Base-by-base conservation (phyloP, 2,797 vertebrate species). In the Percopsis omiscomaycus region DNA sequence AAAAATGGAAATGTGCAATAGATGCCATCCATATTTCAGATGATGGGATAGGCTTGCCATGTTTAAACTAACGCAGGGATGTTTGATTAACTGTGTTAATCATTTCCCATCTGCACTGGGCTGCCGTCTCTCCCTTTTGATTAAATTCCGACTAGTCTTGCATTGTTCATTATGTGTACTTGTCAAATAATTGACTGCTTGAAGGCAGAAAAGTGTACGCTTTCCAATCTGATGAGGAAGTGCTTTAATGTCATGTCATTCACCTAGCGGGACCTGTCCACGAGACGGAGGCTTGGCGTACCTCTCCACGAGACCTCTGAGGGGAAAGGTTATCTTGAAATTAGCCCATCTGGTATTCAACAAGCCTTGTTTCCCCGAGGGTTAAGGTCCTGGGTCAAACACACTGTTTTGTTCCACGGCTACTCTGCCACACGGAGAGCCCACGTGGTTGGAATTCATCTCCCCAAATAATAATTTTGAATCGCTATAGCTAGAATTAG, bases 71-170 rank as follows among this genome's bases (percentile, higher is more conserved):
- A 89, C 66, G 52, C 84, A 81, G 81, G 79, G 79, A 86, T 89
- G 87, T 90, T 90, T 91, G 88, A 91, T 90, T 91, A 91, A 89
- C 86, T 87, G 81, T 89, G 85, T 88, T 89, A 91, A 91, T 91
- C 87, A 90, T 90, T 89, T 87, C 82, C 88, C 88, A 90, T 91
- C 86, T 90, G 84, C 78, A 84, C 82, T 69, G 73, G 80, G 86
- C 85, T 82, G 79, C 79, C 86, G 81, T 87, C 82, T 87, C 85
- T 84, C 81, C 80, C 82, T 84, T 90, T 89, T 91, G 87, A 91
- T 91, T 90, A 89, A 89, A 90, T 90, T 89, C 81, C 46, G 74
- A 89, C 86, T 84, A 88, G 81, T 89, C 87, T 87, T 89, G 86
- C 88, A 90, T 89, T 90, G 88, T 89, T 90, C 88, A 90, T 90